phyloP scores from a whole-genome alignment of 1,140 invertebrate species.

The Aphelenchoides fujianensis region DNA sequence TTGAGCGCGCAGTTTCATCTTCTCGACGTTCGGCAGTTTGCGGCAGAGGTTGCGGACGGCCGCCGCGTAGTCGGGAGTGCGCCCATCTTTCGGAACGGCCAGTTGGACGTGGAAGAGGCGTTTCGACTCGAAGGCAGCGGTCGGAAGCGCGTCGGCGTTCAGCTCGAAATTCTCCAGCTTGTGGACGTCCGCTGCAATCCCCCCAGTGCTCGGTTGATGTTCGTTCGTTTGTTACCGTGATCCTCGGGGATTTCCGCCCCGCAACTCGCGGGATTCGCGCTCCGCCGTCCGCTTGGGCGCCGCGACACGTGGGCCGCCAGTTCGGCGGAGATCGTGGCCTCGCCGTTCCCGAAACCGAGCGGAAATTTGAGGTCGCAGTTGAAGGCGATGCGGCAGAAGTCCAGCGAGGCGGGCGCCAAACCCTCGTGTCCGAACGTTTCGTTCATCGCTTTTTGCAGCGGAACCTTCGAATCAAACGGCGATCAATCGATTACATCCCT shows the following conservation, averaged over 20 bases:
- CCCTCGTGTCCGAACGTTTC: constrained; percentile 7
- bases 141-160: not conserved
- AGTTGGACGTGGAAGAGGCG: not conserved
- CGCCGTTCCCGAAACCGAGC: not conserved
- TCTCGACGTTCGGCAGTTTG: constrained; percentile 8
- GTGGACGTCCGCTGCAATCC: not conserved
- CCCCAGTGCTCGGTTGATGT: no score
- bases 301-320: not conserved
- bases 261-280: not conserved
- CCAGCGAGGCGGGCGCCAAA: not conserved
- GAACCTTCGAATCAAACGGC: not conserved
- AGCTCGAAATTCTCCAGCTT: not conserved
- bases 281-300: not conserved
- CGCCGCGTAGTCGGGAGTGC: not conserved
- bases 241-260: not conserved
- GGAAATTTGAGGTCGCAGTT: not conserved
- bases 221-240: not conserved
- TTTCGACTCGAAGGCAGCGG: not conserved
- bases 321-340: not conserved
- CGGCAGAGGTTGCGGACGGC: not conserved
- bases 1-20: constrained; percentile 7
- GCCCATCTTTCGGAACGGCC: not conserved
- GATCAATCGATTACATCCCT: no score
- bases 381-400: not conserved
- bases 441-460: not conserved